Evolutionary conservation across 1,140 invertebrate genomes (phyloP), one percentile per base, ranked within the genome.

Genomic region (Drosophila tristis): DNA sequence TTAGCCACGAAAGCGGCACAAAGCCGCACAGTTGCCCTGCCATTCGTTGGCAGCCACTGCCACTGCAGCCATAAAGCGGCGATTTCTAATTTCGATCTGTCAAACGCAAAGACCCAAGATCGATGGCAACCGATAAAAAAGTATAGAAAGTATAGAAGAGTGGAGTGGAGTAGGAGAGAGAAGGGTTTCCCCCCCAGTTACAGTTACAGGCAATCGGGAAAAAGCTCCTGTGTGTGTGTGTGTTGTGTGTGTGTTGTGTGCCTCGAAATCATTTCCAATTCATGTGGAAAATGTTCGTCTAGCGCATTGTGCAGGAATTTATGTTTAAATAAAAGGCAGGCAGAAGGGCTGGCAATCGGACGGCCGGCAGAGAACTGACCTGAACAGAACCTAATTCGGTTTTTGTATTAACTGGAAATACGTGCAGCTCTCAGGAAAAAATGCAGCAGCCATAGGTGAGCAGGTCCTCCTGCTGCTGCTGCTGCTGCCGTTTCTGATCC

Each of bases 71-170:
- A 71, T 71, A 71, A 71, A 71, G 70, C 78, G 59, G 68, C 71
- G 80, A 89, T 89, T 89, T 89, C 85, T 89, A 89, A 89, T 89
- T 89, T 89, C 81, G 84, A 89, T 89, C 84, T 89, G 84, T 89
- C 84, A 89, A 84, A 80, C 62, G 85, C 84, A 89, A 74, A 70
- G 63, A 74, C 76, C 76, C 87, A 87, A 89, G 84, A 89, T 89
- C 84, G 84, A 89, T 89, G 84, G 85, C 80, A 60, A 50, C 53
- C 79, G 84, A 89, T 89, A 89, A 89, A 87, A 85, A 79, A 59
- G 47, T 50, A 70, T 70, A 44, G 47, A 16, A 16, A 16, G n/a
- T n/a, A n/a, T n/a, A n/a, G n/a, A n/a, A n/a, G n/a, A n/a, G n/a
- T n/a, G n/a, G n/a, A n/a, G n/a, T 16, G 16, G 35, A 48, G 43